A percentile compares a stretch with the other conserved stretches of the same genome.
phyloP scores from a whole-genome alignment of 35 echinoderm and acorn worm genomes.

The Anneissia japonica region DNA sequence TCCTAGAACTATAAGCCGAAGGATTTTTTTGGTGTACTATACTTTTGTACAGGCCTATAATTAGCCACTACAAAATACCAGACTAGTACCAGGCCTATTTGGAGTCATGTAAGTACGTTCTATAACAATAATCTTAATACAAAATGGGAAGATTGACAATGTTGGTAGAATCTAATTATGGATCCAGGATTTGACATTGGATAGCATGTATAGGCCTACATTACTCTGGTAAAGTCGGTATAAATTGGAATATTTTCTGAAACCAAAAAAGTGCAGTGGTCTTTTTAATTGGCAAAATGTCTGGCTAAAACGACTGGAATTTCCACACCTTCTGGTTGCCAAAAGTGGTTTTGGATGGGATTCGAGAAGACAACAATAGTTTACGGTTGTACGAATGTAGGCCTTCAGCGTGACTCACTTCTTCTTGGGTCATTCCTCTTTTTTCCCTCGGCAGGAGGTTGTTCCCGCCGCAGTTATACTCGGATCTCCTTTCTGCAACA shows the following conservation, averaged over 20 bases:
- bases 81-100: too few species aligned
- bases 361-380: not conserved
- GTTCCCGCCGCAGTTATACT: not conserved
- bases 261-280: not conserved
- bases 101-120: too few species aligned
- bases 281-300: not conserved
- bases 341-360: not conserved
- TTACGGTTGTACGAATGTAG: not conserved
- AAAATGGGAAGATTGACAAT: too few species aligned
- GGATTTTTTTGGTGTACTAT: too few species aligned
- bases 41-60: too few species aligned
- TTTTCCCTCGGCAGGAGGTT: not conserved
- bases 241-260: not conserved
- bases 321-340: not conserved
- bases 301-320: not conserved
- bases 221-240: too few species aligned
- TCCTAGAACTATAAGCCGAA: too few species aligned
- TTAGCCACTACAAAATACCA: too few species aligned
- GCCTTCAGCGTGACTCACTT: not conserved
- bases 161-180: too few species aligned
- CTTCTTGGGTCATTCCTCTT: not conserved
- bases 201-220: too few species aligned
- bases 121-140: too few species aligned
- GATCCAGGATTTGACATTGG: too few species aligned
- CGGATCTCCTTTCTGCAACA: not conserved